phyloP scores from a whole-genome alignment of 2,888 invertebrate genomes.

The Taenaris catops region DNA sequence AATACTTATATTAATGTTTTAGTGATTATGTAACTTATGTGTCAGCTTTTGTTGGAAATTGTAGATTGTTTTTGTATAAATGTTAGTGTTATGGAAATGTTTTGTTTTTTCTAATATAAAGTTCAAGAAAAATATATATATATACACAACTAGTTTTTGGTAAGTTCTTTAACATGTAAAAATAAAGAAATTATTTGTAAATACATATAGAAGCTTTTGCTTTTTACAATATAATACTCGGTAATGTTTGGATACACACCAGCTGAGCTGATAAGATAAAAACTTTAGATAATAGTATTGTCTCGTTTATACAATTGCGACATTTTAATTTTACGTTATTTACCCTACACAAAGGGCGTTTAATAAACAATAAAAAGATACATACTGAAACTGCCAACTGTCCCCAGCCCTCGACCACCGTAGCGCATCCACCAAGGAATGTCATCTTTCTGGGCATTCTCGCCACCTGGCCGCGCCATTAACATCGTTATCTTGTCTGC shows the following conservation, averaged over 20 bases:
- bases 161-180: no score
- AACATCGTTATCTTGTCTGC: constrained; percentile 89
- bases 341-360: constrained; percentile 2
- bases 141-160: no score
- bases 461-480: constrained; percentile 90
- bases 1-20: no score
- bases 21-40: no score
- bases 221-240: background rate
- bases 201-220: background rate
- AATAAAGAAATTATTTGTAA: background rate
- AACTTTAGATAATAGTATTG: constrained; percentile 2
- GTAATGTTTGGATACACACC: constrained; percentile 23
- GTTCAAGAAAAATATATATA: no score
- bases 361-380: constrained; percentile 39
- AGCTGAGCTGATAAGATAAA: constrained; percentile 29
- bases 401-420: constrained; percentile 90
- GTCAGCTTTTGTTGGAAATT: no score
- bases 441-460: constrained; percentile 88
- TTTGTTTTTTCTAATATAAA: no score
- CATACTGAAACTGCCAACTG: constrained; percentile 91
- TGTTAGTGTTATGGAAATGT: no score
- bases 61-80: no score
- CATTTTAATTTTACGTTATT: background rate
- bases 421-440: constrained; percentile 95
- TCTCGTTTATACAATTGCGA: background rate